A percentile compares a stretch with the other conserved stretches of the same genome.
These are phyloP conservation scores for Macropodus opercularis DNA, from an alignment of 2,797 vertebrate genomes.

Conservation along the genomic window DNA sequence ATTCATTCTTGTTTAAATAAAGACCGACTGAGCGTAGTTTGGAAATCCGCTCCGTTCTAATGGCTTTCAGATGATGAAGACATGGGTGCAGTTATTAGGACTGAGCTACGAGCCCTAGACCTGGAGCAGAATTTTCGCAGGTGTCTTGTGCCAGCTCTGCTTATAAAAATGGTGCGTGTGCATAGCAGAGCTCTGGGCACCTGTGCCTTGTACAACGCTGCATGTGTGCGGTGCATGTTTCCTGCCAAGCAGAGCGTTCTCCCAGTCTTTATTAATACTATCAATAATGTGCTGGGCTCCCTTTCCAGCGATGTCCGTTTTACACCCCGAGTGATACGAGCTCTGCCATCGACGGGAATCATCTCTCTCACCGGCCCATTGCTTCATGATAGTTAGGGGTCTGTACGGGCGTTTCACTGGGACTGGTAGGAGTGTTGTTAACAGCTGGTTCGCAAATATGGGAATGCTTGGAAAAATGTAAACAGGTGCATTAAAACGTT, in stretches of 20 bases:
- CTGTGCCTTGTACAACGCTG: not conserved
- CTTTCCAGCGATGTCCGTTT: conserved; percentile 42
- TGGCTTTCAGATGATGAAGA: conserved; percentile 24
- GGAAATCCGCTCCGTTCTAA: conserved; percentile 36
- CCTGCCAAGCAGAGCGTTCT: conserved; percentile 24
- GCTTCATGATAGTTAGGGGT: conserved; percentile 58
- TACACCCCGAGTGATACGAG: conserved; percentile 46
- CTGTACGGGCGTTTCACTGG: conserved; percentile 31
- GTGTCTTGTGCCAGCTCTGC: conserved; percentile 30
- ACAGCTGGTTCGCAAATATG: conserved; percentile 34
- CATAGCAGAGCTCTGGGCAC: conserved; percentile 9
- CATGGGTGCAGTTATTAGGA: conserved; percentile 29
- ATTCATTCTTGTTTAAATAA: conserved; percentile 14
- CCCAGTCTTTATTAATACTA: conserved; percentile 43
- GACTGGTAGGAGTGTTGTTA: conserved; percentile 45
- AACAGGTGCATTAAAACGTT: conserved; percentile 9
- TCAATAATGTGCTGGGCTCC: conserved; percentile 32
- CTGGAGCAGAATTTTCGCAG: conserved; percentile 58
- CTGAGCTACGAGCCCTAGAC: conserved; percentile 38
- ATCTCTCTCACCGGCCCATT: conserved; percentile 58
- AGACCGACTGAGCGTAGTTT: conserved; percentile 12
- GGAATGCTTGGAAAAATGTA: conserved; percentile 6
- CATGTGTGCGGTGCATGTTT: conserved; percentile 14
- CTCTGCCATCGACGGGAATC: conserved; percentile 53
- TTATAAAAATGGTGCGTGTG: conserved; percentile 13